Base-by-base conservation (phyloP, 2,797 vertebrate species). In the Crocidura indochinensis region DNA sequence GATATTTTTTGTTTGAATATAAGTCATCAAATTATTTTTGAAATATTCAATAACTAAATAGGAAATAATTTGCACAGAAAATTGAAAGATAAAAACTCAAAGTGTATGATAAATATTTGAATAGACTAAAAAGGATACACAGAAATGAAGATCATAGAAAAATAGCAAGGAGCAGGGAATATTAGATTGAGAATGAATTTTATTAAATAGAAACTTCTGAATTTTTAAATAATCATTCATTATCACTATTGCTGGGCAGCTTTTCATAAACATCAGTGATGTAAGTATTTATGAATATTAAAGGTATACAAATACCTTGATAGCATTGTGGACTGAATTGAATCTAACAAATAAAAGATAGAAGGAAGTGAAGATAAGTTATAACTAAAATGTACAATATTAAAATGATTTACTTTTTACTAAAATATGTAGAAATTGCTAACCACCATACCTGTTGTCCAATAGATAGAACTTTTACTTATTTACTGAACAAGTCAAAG, bases 401-500 rank as follows among this genome's bases (percentile, higher is more conserved):
- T 44, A 17, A 79, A 9, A 73, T n/a, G n/a, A 14, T 65, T 22
- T 80, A 60, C 60, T 73, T 31, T 1, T 1, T 47, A 73, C 10
- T 75, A 85, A 93, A 71, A 90, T 92, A 68, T 8, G 69, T 1
- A 49, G 68, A 75, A 93, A 84, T 0, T 1, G 53, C 10, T 93
- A n/a, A 90, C 76, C 72, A 29, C 24, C 82, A 10, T 9, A 53
- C 80, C 24, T 69, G 22, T 77, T 91, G 49, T 79, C 46, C 6
- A 3, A 6, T 60, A 20, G 51, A 6, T 20, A 46, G 11, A 91
- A 79, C 38, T 26, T 84, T 4, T 51, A 71, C 89, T 94, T 80
- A 88, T 94, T 53, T 75, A 83, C 93, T 96, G 94, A 89, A 95
- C 2, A 8, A 96, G 6, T 90, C 92, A 95, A 31, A 62, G 26